phyloP scores from a whole-genome alignment of 2,888 invertebrate species.

The Chromoteleia sp. region DNA sequence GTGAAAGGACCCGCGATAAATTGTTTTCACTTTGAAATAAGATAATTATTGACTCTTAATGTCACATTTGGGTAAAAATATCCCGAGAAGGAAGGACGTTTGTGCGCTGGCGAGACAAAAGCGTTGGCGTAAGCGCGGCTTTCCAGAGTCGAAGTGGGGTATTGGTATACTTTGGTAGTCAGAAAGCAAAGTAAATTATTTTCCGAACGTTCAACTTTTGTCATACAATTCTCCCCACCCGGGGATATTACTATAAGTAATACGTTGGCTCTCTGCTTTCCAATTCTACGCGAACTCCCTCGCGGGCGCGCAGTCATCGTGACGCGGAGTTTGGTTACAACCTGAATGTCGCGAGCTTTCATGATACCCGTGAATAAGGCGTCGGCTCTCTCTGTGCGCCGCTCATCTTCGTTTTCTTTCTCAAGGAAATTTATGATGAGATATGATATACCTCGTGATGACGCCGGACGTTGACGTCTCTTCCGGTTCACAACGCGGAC shows the following conservation, averaged over 20 bases:
- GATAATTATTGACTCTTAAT: too few species aligned
- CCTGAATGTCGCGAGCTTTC: conserved; percentile 7
- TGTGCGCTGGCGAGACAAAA: too few species aligned
- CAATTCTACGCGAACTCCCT: neutral
- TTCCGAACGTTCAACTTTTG: too few species aligned
- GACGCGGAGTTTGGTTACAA: conserved; percentile 21
- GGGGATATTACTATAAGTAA: conserved; percentile 6
- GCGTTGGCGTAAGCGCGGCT: too few species aligned
- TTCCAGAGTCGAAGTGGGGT: too few species aligned
- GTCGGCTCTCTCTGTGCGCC: neutral
- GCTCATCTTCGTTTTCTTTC: conserved; percentile 20
- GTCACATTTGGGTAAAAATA: too few species aligned
- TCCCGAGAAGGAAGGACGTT: too few species aligned
- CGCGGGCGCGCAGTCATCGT: conserved; percentile 8
- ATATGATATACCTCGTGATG: conserved; percentile 48
- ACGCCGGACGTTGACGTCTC: conserved; percentile 35
- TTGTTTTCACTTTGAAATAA: too few species aligned
- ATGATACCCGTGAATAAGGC: conserved; percentile 18
- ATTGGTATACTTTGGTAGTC: too few species aligned
- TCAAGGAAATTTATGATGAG: conserved; percentile 43
- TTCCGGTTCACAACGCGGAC: conserved; percentile 28
- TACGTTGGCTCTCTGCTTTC: conserved; percentile 1
- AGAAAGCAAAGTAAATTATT: too few species aligned
- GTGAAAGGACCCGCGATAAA: too few species aligned
- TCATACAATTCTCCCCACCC: too few species aligned